Base-by-base conservation (phyloP, 2,113 vertebrate species). In the Callipepla californica region DNA sequence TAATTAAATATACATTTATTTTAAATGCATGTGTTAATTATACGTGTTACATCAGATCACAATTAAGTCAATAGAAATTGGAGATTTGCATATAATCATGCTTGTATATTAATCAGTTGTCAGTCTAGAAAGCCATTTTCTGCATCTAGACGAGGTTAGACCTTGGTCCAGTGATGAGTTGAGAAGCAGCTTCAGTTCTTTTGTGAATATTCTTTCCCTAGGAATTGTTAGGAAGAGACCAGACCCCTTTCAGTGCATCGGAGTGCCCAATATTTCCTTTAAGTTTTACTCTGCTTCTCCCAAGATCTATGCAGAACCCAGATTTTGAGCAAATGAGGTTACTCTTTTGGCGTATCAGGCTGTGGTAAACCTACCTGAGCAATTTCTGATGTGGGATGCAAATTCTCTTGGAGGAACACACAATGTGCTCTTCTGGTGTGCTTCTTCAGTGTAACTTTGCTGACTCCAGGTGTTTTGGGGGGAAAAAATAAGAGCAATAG, bases 1-100 rank as follows among this genome's bases (percentile, higher is more conserved):
- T 98, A 98, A 98, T 98, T 98, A 98, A 98, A 98, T 97, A 98
- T 98, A 98, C 98, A 97, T 98, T 98, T 98, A 98, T 97, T 98
- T 98, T 98, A 98, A 98, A 98, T 98, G 98, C 93, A 94, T 96
- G 97, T 97, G 95, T 98, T 98, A 98, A 98, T 98, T 98, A 98
- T 98, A 98, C 97, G 95, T 96, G 97, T 98, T 98, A 98, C 97
- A 98, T 97, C 96, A 97, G 97, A 97, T 98, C 97, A 98, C 97
- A 98, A 98, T 98, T 98, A 98, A 98, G 97, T 98, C 98, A 98
- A 97, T 97, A 98, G 97, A 98, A 98, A 97, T 97, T 97, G 97
- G 94, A 95, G 96, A 98, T 98, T 98, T 98, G 97, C 98, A 98
- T 98, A 98, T 98, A 98, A 98, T 98, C 98, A 98, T 96, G 96